Base-by-base conservation (phyloP, 2,113 vertebrate species). In the Dasyornis broadbenti region DNA sequence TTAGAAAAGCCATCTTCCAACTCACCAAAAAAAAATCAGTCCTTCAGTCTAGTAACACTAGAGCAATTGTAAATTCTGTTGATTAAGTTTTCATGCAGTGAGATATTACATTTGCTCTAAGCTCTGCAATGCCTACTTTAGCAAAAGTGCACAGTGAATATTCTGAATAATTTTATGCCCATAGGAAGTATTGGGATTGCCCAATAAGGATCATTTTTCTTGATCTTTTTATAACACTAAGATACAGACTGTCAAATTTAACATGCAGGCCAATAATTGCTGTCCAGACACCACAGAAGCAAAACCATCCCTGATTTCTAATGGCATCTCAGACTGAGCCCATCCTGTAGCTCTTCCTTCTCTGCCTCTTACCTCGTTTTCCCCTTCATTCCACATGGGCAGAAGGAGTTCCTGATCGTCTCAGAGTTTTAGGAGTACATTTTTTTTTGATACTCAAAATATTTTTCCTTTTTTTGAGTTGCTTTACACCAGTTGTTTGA, bases 21-120 rank as follows among this genome's bases (percentile, higher is more conserved):
- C 92, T 79, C 49, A 61, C 69, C n/a, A n/a, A n/a, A 94, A 82
- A 77, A 97, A 97, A 95, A 91, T 70, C 72, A 78, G 33, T 73
- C 79, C 96, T 96, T 92, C 95, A 96, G 91, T 77, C 94, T 63
- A 17, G 82, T 85, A 96, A 97, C 94, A 97, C 65, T 94, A 77
- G 90, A 84, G 71, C 68, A 88, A 89, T 92, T 97, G 94, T 96
- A 90, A 95, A 91, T 89, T 92, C 50, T 89, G 82, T 89, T 94
- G 66, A 64, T 76, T 63, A 75, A 93, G 75, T 80, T 89, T 92
- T 75, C 77, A 73, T 71, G 95, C 78, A 94, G 56, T 15, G 86
- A 86, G 80, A 78, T 59, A 68, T n/a, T 87, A 76, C 71, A 94
- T 89, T 76, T 66, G 35, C 50, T 86, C 66, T 90, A 59, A 90